Evolutionary conservation across 2,113 vertebrate species (phyloP).

Genomic region (Morone chrysops): DNA sequence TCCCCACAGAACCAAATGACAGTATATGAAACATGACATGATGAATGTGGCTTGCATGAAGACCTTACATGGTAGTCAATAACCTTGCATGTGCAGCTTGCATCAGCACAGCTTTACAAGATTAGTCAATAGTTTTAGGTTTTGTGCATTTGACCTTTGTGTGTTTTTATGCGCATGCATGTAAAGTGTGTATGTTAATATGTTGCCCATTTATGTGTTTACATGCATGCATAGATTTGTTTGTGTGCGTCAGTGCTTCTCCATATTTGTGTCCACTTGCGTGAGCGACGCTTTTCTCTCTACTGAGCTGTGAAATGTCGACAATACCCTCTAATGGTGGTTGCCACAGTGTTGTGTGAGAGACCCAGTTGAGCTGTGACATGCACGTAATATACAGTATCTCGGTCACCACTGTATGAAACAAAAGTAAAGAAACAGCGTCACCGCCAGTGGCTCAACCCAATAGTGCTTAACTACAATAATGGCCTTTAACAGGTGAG

Average conservation of each 20-base stretch:
- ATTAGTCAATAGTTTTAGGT: not conserved
- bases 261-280: conserved; percentile 45
- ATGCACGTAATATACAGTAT: conserved; percentile 22
- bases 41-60: not conserved
- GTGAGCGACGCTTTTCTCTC: conserved; percentile 53
- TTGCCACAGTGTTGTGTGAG: conserved; percentile 36
- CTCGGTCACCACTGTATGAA: not conserved
- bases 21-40: conserved; percentile 12
- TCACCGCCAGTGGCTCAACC: not conserved
- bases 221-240: conserved; percentile 17
- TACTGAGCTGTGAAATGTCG: conserved; percentile 67
- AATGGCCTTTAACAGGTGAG: conserved; percentile 47
- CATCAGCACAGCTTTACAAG: conserved; percentile 17
- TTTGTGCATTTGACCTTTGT: not conserved
- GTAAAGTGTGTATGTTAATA: not conserved
- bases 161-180: not conserved
- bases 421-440: conserved; percentile 17
- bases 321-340: conserved; percentile 50
- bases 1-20: conserved; percentile 17
- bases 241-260: conserved; percentile 11
- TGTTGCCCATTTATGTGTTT: conserved; percentile 1
- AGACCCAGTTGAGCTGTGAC: conserved; percentile 28
- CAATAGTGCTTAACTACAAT: conserved; percentile 43
- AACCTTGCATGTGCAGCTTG: conserved; percentile 7
- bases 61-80: conserved; percentile 4